phyloP scores from a whole-genome alignment of 2,113 vertebrate species.

The Colinus virginianus region DNA sequence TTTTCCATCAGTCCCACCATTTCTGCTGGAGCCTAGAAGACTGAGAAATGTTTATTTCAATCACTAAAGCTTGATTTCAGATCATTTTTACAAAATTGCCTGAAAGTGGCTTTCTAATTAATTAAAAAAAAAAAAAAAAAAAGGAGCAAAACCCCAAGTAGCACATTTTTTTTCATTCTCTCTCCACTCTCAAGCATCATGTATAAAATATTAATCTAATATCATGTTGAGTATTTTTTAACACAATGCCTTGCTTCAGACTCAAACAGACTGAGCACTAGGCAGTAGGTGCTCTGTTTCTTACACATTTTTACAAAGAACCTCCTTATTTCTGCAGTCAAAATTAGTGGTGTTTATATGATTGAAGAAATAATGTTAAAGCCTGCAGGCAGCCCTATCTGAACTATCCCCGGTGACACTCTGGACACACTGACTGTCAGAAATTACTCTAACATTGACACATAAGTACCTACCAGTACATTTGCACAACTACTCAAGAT shows the following conservation, averaged over 20 bases:
- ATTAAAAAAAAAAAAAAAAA: not conserved
- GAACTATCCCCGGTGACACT: not conserved
- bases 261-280: not conserved
- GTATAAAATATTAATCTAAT: not conserved
- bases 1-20: not conserved
- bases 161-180: not conserved
- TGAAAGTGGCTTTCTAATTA: not conserved
- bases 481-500: not conserved
- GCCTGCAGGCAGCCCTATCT: not conserved
- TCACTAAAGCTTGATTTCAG: not conserved
- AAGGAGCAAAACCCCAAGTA: not conserved
- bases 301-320: not conserved
- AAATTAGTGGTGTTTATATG: fast-evolving
- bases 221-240: not conserved
- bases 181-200: not conserved
- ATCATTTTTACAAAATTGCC: not conserved
- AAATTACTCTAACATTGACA: not conserved
- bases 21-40: not conserved
- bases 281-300: not conserved
- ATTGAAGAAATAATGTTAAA: not conserved
- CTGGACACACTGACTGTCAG: not conserved
- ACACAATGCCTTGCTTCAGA: not conserved
- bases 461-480: not conserved
- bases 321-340: not conserved
- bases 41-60: not conserved